Evolutionary conservation across 2,113 vertebrate species (phyloP).

Genomic region (Strix aluco): DNA sequence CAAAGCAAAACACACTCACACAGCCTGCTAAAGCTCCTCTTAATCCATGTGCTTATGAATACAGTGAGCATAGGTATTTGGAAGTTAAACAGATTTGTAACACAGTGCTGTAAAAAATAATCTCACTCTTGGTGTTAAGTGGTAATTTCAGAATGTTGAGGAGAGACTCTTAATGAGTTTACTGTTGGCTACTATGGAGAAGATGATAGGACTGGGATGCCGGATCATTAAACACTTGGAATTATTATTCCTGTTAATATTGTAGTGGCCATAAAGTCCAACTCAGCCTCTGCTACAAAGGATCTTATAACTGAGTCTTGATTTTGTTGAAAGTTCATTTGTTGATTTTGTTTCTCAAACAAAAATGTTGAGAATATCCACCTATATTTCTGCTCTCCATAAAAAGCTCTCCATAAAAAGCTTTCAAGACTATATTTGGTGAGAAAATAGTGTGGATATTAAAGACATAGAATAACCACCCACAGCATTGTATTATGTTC

Average conservation of each 20-base stretch:
- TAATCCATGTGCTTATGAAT: not conserved
- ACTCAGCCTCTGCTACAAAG: not conserved
- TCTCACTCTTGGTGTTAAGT: not conserved
- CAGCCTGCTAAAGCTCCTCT: not conserved
- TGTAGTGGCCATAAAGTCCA: not conserved
- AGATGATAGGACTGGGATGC: constrained; percentile 22
- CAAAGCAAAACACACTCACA: not conserved
- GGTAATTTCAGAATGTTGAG: not conserved
- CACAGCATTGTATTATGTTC: not conserved
- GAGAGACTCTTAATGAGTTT: constrained; percentile 35
- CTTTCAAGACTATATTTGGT: not conserved
- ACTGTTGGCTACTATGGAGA: not conserved
- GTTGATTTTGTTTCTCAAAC: not conserved
- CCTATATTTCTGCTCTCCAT: not conserved
- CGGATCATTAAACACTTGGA: not conserved
- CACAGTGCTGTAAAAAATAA: constrained; percentile 6
- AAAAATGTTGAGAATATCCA: not conserved
- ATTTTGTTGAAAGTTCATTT: not conserved
- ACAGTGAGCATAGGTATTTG: not conserved
- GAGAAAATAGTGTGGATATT: not conserved
- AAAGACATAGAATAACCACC: not conserved
- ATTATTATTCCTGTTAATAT: constrained; percentile 30
- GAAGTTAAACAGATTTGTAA: constrained; percentile 9
- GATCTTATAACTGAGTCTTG: not conserved
- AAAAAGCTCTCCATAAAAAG: not conserved